Percentiles rank a stretch among this genome's conserved stretches.
Evolutionary conservation across 2,888 invertebrate genomes (phyloP).

Genomic region (Ophion ellenae): DNA sequence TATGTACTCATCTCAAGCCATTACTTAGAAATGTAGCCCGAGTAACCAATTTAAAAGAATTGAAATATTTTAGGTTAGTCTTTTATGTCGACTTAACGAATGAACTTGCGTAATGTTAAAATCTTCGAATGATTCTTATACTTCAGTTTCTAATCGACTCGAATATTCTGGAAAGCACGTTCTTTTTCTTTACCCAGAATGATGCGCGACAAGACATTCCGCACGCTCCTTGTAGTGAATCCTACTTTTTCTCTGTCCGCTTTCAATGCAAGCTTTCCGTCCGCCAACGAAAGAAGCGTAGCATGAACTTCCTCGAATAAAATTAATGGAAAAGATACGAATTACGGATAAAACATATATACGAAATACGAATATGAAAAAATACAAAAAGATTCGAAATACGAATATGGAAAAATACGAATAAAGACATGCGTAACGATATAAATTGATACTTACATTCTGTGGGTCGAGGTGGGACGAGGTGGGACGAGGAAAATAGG

Average conservation of each 20-base stretch:
- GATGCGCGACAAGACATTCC: background rate
- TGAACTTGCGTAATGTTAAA: no score
- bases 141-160: background rate
- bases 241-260: background rate
- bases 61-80: no score
- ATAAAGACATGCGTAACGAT: background rate
- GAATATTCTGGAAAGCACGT: background rate
- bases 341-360: no score
- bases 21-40: no score
- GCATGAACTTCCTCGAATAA: no score
- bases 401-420: background rate
- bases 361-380: background rate
- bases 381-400: background rate
- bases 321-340: no score
- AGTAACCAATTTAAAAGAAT: no score
- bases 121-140: no score
- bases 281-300: background rate
- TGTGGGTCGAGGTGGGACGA: background rate
- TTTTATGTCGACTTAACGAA: no score
- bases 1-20: no score
- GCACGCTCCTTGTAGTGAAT: background rate
- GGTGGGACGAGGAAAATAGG: no score
- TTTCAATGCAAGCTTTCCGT: background rate
- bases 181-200: background rate
- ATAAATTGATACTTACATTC: conserved; percentile 1